phyloP scores from a whole-genome alignment of 1,140 invertebrate genomes.

The Pentalonia nigronervosa region DNA sequence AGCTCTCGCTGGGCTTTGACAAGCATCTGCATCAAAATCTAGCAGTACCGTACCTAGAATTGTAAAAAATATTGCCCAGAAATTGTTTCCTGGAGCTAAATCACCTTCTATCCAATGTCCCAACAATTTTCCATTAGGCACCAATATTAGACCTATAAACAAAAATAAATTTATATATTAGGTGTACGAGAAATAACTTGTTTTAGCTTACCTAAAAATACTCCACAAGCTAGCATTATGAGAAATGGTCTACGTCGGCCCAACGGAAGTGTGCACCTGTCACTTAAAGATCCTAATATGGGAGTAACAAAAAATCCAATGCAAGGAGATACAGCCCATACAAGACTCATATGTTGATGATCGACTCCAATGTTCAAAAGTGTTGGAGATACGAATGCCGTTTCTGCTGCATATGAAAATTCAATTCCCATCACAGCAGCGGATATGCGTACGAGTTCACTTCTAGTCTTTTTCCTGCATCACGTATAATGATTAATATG shows the following conservation, averaged over 20 bases:
- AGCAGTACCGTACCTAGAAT: conserved; percentile 90
- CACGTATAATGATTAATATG: neutral
- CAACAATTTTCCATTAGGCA: conserved; percentile 88
- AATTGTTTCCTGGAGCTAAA: conserved; percentile 68
- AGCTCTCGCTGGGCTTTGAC: conserved; percentile 90
- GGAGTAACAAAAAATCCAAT: conserved; percentile 94
- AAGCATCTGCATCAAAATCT: conserved; percentile 95
- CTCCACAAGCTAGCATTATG: conserved; percentile 84
- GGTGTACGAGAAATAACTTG: neutral
- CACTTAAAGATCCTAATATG: conserved; percentile 88
- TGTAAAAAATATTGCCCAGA: conserved; percentile 91
- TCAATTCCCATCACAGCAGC: conserved; percentile 97
- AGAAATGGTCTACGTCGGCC: conserved; percentile 93
- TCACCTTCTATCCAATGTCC: conserved; percentile 82
- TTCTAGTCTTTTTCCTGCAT: conserved; percentile 78
- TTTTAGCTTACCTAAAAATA: conserved; percentile 77
- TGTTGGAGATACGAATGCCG: conserved; percentile 95
- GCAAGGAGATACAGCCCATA: conserved; percentile 91
- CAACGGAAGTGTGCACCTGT: conserved; percentile 80
- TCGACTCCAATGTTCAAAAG: conserved; percentile 91
- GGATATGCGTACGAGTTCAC: conserved; percentile 86
- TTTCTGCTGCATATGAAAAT: conserved; percentile 96
- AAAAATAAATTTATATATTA: neutral
- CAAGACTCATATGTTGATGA: conserved; percentile 90
- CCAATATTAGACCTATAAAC: conserved; percentile 76